These are phyloP conservation scores for Diphyllodes magnificus DNA, from an alignment of 2,113 vertebrate species.

Conservation along the genomic window DNA sequence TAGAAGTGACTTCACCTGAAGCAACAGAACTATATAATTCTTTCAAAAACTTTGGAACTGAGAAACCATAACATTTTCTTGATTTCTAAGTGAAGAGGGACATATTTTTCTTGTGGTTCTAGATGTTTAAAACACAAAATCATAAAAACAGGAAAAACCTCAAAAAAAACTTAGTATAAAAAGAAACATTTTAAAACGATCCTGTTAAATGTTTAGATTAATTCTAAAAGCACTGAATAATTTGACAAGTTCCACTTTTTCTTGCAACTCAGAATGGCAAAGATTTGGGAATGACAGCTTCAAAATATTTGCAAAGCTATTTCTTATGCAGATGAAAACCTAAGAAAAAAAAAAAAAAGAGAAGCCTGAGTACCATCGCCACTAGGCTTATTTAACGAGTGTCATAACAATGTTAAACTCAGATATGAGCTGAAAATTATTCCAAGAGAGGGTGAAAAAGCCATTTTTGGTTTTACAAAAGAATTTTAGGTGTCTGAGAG, in stretches of 20 bases:
- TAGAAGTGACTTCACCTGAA: neutral
- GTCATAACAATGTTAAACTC: neutral
- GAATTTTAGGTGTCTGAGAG: neutral
- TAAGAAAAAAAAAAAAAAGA: too few species aligned
- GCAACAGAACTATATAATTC: neutral
- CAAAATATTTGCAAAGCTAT: neutral
- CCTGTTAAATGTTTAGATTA: neutral
- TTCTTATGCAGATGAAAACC: neutral
- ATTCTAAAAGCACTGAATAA: neutral
- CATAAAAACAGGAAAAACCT: accelerated
- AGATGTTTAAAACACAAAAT: neutral
- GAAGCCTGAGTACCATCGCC: accelerated
- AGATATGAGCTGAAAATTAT: neutral
- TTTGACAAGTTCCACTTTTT: neutral
- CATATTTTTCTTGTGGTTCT: neutral
- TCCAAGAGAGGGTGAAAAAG: neutral
- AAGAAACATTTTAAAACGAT: neutral
- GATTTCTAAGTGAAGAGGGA: neutral
- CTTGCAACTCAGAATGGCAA: neutral
- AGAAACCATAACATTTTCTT: neutral
- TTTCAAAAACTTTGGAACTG: neutral
- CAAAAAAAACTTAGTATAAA: neutral
- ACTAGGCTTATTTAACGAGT: neutral
- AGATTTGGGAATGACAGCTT: neutral
- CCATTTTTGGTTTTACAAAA: neutral